Evolutionary conservation across 2,888 invertebrate genomes (phyloP).

Genomic region (Dolomedes plantarius): DNA sequence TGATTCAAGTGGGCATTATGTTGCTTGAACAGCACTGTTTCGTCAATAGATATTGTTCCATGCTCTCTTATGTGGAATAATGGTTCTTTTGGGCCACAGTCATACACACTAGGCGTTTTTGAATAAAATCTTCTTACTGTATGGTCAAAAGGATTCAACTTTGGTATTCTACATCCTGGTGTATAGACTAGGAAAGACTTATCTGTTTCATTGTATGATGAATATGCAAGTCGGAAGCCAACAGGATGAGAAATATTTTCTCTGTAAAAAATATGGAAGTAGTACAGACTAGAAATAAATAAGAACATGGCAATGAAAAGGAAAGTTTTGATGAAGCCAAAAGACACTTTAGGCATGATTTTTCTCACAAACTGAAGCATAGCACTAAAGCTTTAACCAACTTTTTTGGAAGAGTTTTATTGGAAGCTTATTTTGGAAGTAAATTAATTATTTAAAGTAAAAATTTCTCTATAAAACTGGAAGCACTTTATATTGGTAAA

Average conservation of each 20-base stretch:
- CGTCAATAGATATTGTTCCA: conserved; percentile 44
- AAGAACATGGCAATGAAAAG: conserved; percentile 27
- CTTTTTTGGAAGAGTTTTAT: too few species aligned
- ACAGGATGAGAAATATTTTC: conserved; percentile 18
- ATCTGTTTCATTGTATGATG: conserved; percentile 26
- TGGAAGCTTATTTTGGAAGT: too few species aligned
- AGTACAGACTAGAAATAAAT: conserved; percentile 56
- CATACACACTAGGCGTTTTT: conserved; percentile 37
- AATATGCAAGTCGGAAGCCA: neutral
- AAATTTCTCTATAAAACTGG: too few species aligned
- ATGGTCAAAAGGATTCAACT: conserved; percentile 67
- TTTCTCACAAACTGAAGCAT: neutral
- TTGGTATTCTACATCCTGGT: conserved; percentile 69
- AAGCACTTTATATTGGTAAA: too few species aligned
- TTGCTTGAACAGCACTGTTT: conserved; percentile 34
- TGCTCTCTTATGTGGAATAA: conserved; percentile 28
- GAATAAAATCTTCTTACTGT: conserved; percentile 61
- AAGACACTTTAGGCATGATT: conserved; percentile 22
- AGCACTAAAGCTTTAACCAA: neutral
- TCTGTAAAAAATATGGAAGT: conserved; percentile 41
- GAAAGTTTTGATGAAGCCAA: conserved; percentile 37
- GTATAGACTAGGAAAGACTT: conserved; percentile 63
- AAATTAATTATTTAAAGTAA: too few species aligned
- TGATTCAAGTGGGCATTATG: conserved; percentile 37
- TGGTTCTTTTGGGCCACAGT: conserved; percentile 48